Base-by-base conservation (phyloP, 2,113 vertebrate genomes). In the Menura novaehollandiae region DNA sequence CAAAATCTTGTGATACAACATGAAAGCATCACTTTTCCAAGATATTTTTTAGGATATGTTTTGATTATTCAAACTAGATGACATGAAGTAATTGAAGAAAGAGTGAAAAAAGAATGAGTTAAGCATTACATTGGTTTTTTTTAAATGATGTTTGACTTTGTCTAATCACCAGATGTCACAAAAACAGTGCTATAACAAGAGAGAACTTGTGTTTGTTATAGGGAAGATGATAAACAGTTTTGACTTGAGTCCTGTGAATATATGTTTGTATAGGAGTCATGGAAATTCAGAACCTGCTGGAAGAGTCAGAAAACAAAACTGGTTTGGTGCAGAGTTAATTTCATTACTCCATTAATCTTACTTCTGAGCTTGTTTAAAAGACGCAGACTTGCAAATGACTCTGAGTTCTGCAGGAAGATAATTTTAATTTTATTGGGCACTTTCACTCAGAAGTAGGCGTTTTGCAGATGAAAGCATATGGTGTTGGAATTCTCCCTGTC, bases 401-500 rank as follows among this genome's bases (percentile, higher is more conserved):
- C 93, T 78, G 73, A 93, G 55, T 87, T 95, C 39, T 5, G 24
- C 69, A 92, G 58, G 83, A 85, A 95, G 66, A 87, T 78, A 84
- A 94, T 93, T 91, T 89, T 77, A 72, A 77, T 94, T 93, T 96
- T 94, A 88, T 85, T 47, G 30, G 72, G 5, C 39, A 66, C 46
- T 96, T 85, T 71, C 82, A 73, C n/a, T 58, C 43, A 86, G 75
- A 91, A 88, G 71, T 79, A 85, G 69, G 77, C 1, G 4, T 89
- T 93, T 73, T 88, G 55, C 67, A 91, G 82, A 78, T 87, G 79
- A 89, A 94, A 93, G 67, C 82, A 93, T 89, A 91, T 85, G 89
- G 71, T 66, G 63, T 14, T 72, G 69, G 87, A 88, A 85, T 92
- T 87, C 77, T 87, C 74, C 43, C 49, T 82, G 44, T 66, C 89